A percentile compares a stretch with the other conserved stretches of the same genome.
Evolutionary conservation across 2,113 vertebrate genomes (phyloP).

Genomic region (Meleagris gallopavo): DNA sequence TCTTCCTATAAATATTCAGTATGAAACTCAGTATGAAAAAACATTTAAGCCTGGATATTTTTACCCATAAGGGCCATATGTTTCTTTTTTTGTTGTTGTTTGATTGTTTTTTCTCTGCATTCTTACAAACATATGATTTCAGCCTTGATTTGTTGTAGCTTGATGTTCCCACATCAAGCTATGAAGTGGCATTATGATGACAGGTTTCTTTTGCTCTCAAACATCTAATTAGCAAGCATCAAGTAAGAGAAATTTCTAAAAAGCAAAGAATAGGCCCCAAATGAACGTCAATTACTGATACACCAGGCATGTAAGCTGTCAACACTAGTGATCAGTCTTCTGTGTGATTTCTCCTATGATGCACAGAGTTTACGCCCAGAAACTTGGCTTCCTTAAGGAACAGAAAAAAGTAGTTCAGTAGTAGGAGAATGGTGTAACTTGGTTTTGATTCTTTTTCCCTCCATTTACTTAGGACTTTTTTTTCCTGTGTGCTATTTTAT

Average conservation of each 20-base stretch:
- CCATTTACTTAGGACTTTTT: neutral
- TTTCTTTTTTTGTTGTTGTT: neutral
- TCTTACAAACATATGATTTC: neutral
- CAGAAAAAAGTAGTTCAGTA: neutral
- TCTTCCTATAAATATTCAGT: neutral
- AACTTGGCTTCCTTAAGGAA: neutral
- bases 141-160: neutral
- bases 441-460: neutral
- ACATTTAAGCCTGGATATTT: neutral
- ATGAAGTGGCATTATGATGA: neutral
- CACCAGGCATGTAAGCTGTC: neutral
- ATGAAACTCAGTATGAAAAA: neutral
- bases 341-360: neutral
- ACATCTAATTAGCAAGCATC: neutral
- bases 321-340: neutral
- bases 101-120: neutral
- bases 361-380: neutral
- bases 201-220: slow-evolving; percentile 33
- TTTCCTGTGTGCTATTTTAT: neutral
- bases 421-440: neutral
- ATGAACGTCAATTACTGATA: neutral
- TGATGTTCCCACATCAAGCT: neutral
- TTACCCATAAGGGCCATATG: neutral
- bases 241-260: slow-evolving; percentile 35
- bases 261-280: neutral